phyloP scores from a whole-genome alignment of 2,888 invertebrate genomes.

The Colostygia pectinataria region DNA sequence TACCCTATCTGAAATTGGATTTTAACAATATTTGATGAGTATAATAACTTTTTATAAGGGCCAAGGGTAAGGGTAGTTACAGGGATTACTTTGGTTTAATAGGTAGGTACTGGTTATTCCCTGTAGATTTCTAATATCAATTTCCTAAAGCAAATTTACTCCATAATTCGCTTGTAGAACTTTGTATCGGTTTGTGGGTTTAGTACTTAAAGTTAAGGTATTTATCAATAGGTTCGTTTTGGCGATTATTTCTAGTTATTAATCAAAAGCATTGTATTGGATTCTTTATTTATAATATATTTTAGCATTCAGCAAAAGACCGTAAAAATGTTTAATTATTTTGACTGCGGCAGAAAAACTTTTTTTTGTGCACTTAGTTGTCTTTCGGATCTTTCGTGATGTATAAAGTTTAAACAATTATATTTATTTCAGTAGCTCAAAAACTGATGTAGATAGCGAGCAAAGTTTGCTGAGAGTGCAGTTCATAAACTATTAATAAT shows the following conservation, averaged over 20 bases:
- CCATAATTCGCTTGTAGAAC: conserved; percentile 38
- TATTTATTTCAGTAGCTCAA: conserved; percentile 30
- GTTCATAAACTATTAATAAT: conserved; percentile 32
- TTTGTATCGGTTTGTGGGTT: conserved; percentile 30
- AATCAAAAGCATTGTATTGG: too few species aligned
- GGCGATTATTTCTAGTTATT: too few species aligned
- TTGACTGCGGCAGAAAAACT: too few species aligned
- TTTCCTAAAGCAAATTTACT: conserved; percentile 39
- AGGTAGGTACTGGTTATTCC: conserved; percentile 37
- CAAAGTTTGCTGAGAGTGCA: conserved; percentile 36
- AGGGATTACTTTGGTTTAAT: conserved; percentile 57
- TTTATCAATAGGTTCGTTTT: background rate
- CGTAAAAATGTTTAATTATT: conserved; percentile 18
- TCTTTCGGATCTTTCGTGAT: conserved; percentile 16
- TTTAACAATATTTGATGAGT: conserved; percentile 47
- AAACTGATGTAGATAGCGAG: conserved; percentile 42
- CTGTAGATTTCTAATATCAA: conserved; percentile 56
- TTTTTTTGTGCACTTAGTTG: conserved; percentile 13
- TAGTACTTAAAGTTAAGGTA: conserved; percentile 2
- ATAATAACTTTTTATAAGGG: conserved; percentile 52
- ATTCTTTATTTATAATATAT: background rate
- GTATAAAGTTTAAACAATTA: conserved; percentile 15
- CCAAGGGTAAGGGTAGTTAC: conserved; percentile 44
- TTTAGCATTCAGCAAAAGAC: conserved; percentile 1
- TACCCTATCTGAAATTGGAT: conserved; percentile 27